Evolutionary conservation across 2,888 invertebrate genomes (phyloP), one percentile per base, ranked within the genome.

Genomic region (Hypomecis punctinalis): DNA sequence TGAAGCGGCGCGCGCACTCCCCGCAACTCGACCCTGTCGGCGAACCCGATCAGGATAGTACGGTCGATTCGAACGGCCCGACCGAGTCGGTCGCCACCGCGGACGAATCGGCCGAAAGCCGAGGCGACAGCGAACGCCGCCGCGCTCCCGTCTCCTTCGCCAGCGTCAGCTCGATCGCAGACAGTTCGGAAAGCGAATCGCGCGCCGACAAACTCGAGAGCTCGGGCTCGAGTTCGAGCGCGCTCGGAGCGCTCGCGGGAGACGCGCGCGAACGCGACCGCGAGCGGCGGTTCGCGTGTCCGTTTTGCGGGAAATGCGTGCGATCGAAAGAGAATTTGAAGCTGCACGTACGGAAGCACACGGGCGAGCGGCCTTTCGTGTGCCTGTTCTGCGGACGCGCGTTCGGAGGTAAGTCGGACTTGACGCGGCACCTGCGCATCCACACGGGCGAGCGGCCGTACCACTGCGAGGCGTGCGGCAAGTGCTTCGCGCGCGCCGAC

Each of bases 381-480:
- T 98, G 97, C 76, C 93, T 97, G 68, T 98, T 97, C 85, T 98
- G 98, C 85, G 97, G 97, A 0, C 94, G 97, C 36, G 97, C 97
- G 33, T 97, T 97, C 80, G 97, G 97, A 5, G 97, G 97, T 36
- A 97, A 97, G 87, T 97, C 97, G 81, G 97, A 97, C 82, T 90
- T 97, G 75, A 97, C 97, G 13, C 95, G 97, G 37, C 97, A 97
- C 85, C 93, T 97, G 70, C 95, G 97, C 72, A 97, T 97, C 72
- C 97, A 97, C 85, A 97, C 97, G 9, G 97, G 97, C 45, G 97
- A 97, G 88, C 93, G 97, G 67, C 97, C 97, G 40, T 98, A 97
- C 88, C 97, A 97, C 85, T 98, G 97, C 91, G 97, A 97, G 88
- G 97, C 97, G 86, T 98, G 97, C 88, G 97, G 97, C 72, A 97